Evolutionary conservation across 2,888 invertebrate species (phyloP).

Genomic region (Lasioglossum lativentre): DNA sequence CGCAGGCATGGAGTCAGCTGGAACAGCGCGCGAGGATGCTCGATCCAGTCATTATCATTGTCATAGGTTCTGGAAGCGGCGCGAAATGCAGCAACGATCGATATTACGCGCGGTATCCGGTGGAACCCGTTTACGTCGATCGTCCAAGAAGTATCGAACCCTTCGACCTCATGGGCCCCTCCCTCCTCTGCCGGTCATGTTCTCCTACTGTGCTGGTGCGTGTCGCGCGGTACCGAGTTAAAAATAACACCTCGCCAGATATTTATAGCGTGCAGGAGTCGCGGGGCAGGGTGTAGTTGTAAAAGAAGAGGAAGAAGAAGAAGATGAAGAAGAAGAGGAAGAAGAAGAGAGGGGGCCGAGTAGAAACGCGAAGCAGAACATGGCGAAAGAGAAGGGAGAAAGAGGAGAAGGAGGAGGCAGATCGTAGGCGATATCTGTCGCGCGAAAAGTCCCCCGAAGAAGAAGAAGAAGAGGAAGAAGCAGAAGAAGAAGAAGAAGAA

Average conservation of each 20-base stretch:
- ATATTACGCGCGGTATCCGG: constrained; percentile 70
- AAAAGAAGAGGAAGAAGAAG: constrained; percentile 34
- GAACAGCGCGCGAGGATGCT: not conserved
- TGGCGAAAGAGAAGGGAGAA: constrained; percentile 1
- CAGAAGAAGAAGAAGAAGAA: not conserved
- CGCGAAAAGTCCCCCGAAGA: constrained; percentile 21
- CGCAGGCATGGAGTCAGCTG: not conserved
- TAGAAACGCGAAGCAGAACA: constrained; percentile 5
- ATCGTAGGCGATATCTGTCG: constrained; percentile 64
- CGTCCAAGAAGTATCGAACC: constrained; percentile 60
- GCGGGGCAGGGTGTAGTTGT: constrained; percentile 30
- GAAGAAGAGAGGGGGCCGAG: constrained; percentile 23
- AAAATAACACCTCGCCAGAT: constrained; percentile 81
- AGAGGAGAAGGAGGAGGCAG: constrained; percentile 19
- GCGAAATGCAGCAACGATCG: constrained; percentile 37
- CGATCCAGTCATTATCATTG: constrained; percentile 28
- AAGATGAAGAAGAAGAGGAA: constrained; percentile 13
- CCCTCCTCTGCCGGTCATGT: constrained; percentile 13
- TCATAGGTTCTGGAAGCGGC: constrained; percentile 8
- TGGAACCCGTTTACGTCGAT: constrained; percentile 74
- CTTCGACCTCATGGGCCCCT: constrained; percentile 56
- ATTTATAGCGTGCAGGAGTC: constrained; percentile 77
- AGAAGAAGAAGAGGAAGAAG: constrained; percentile 23
- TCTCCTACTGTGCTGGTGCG: constrained; percentile 58
- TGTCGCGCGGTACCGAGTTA: constrained; percentile 75